A percentile compares a stretch with the other conserved stretches of the same genome.
phyloP scores from a whole-genome alignment of 2,888 invertebrate genomes.

The Chrysotoxum bicinctum region DNA sequence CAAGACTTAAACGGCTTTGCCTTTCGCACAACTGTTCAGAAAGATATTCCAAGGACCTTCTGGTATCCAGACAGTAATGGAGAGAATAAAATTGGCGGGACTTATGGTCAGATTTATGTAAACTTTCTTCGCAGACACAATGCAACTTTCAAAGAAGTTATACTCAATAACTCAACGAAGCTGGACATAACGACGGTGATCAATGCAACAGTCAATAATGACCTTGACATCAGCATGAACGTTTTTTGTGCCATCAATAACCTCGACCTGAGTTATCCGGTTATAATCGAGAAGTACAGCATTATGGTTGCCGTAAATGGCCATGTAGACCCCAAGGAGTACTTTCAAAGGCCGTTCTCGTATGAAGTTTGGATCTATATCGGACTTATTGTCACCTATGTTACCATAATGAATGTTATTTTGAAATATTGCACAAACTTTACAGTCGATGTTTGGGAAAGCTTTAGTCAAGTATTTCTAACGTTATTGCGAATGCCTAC shows the following conservation, averaged over 20 bases:
- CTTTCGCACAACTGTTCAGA: constrained; percentile 31
- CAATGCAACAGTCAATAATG: constrained; percentile 16
- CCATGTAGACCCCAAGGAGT: constrained; percentile 2
- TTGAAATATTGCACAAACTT: background rate
- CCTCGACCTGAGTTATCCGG: constrained; percentile 20
- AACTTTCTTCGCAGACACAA: constrained; percentile 37
- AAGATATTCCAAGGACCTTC: constrained; percentile 18
- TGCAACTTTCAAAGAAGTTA: constrained; percentile 29
- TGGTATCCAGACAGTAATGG: constrained; percentile 6
- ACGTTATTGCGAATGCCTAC: background rate
- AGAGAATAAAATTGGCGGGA: constrained; percentile 4
- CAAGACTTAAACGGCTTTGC: constrained; percentile 26
- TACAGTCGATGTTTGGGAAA: background rate
- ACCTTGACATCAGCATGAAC: constrained; percentile 50
- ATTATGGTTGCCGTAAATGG: constrained; percentile 18
- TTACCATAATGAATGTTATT: background rate
- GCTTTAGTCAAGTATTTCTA: constrained; percentile 9
- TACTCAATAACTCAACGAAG: background rate
- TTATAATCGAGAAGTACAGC: background rate
- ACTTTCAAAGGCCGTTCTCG: constrained; percentile 12
- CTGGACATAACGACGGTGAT: constrained; percentile 3
- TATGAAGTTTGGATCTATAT: background rate
- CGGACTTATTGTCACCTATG: background rate
- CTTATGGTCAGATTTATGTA: constrained; percentile 6
- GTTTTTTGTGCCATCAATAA: background rate